Conservation (phyloP, 1,140 invertebrate genomes). For the Akabosia matsudoensis region DNA sequence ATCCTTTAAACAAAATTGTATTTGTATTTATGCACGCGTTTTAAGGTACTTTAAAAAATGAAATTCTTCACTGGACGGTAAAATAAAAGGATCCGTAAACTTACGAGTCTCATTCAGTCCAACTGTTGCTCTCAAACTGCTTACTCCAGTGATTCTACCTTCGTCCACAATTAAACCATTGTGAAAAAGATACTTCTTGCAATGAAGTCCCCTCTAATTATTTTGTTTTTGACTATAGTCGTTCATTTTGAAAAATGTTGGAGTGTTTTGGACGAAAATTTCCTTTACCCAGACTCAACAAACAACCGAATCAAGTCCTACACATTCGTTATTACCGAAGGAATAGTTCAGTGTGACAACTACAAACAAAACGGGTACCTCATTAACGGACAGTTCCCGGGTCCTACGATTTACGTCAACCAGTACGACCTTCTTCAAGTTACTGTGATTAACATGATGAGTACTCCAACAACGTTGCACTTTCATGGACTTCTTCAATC, state of each 20-base stretch:
- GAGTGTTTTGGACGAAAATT: background rate
- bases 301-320: conserved; percentile 1
- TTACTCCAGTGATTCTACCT: too few relatives aligned
- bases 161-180: too few relatives aligned
- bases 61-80: too few relatives aligned
- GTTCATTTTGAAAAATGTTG: background rate
- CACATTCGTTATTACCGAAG: background rate
- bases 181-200: background rate
- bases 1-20: too few relatives aligned
- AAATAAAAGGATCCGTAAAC: too few relatives aligned
- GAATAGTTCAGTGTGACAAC: background rate
- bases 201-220: background rate
- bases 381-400: conserved; percentile 9
- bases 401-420: background rate
- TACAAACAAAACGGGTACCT: conserved; percentile 2
- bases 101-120: too few relatives aligned
- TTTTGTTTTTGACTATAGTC: background rate
- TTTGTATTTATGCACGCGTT: too few relatives aligned
- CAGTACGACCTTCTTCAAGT: background rate
- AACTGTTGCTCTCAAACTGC: too few relatives aligned
- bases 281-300: background rate
- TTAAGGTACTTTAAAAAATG: too few relatives aligned
- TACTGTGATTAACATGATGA: background rate
- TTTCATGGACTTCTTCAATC: background rate
- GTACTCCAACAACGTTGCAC: background rate